Evolutionary conservation across 1,140 invertebrate species (phyloP).

Genomic region (Trichoplusia ni): DNA sequence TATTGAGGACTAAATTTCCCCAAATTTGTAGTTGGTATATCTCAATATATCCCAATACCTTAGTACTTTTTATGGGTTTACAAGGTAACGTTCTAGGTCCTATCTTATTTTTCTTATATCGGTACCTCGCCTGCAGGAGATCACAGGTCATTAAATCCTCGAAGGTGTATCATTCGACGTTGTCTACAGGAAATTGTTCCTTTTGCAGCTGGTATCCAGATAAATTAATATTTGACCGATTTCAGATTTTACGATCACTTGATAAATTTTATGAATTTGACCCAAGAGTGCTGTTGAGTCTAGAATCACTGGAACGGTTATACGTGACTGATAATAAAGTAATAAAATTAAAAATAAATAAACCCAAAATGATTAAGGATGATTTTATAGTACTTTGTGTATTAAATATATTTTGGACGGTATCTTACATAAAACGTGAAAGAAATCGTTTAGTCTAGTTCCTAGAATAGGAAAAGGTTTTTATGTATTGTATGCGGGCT

Average conservation of each 20-base stretch:
- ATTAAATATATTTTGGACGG: no score
- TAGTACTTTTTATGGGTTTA: no score
- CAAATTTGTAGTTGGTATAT: no score
- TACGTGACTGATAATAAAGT: not conserved
- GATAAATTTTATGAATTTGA: constrained; percentile 9
- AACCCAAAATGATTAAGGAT: no score
- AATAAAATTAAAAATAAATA: not conserved
- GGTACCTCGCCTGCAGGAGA: not conserved
- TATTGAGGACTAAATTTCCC: no score
- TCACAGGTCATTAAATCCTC: constrained; percentile 13
- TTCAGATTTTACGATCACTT: not conserved
- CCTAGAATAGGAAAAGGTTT: not conserved
- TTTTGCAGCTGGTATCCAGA: constrained; percentile 12
- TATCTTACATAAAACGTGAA: no score
- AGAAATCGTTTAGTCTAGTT: not conserved
- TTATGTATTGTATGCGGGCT: not conserved
- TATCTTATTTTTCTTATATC: not conserved
- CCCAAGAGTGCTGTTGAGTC: not conserved
- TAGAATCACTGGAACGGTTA: not conserved
- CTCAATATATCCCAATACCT: no score
- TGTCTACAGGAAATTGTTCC: constrained; percentile 1
- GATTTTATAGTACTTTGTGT: no score
- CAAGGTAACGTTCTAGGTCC: no score
- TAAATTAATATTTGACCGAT: not conserved
- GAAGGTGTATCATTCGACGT: no score